Conservation (phyloP, 1,140 invertebrate species). For the Bombyx mori region ASM3026992v2 NC_085121.1:3670501-3671000, state of each 20-base stretch:
- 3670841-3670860: slow-evolving; percentile 24
- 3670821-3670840: slow-evolving; percentile 31
- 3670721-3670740: slow-evolving; percentile 58
- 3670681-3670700: too few relatives aligned
- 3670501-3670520: too few relatives aligned
- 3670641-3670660: too few relatives aligned
- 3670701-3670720: too few relatives aligned
- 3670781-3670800: slow-evolving; percentile 55
- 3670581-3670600: too few relatives aligned
- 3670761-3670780: slow-evolving; percentile 67
- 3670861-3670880: slow-evolving; percentile 24
- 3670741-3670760: slow-evolving; percentile 68
- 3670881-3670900: slow-evolving; percentile 62
- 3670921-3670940: background rate
- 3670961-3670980: slow-evolving; percentile 35
- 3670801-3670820: slow-evolving; percentile 39
- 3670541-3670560: too few relatives aligned
- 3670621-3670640: too few relatives aligned
- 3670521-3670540: too few relatives aligned
- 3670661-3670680: too few relatives aligned
- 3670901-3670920: slow-evolving; percentile 14
- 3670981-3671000: too few relatives aligned
- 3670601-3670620: too few relatives aligned
- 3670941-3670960: slow-evolving; percentile 9
- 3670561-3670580: too few relatives aligned